A percentile compares a stretch with the other conserved stretches of the same genome.
phyloP scores from a whole-genome alignment of 1,140 invertebrate species.

The Pantala flavescens region DNA sequence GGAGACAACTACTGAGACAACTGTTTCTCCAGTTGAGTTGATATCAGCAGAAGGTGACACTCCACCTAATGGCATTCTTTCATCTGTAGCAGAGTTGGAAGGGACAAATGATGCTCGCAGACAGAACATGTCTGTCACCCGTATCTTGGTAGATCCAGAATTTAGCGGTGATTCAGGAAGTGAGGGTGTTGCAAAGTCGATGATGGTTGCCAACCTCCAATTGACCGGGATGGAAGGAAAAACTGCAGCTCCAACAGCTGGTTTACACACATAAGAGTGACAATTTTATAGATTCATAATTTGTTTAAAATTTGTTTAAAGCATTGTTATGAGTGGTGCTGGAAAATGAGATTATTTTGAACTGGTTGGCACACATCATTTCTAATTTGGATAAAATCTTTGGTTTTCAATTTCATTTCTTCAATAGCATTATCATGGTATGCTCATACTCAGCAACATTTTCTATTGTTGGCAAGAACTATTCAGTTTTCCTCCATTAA shows the following conservation, averaged over 20 bases:
- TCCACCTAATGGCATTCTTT: not conserved
- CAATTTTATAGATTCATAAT: not conserved
- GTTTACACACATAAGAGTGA: not conserved
- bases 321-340: not conserved
- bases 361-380: not conserved
- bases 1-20: not conserved
- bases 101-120: not conserved
- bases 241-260: not conserved
- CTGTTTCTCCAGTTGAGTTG: not conserved
- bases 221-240: not conserved
- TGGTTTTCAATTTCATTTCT: too few species aligned
- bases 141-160: not conserved
- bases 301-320: not conserved
- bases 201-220: not conserved
- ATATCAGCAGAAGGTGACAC: not conserved
- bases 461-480: too few species aligned
- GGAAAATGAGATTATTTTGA: not conserved
- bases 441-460: too few species aligned
- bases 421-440: too few species aligned
- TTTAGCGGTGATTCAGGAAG: not conserved
- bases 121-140: not conserved
- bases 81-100: not conserved
- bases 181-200: not conserved
- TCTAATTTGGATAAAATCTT: not conserved
- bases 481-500: too few species aligned